Conservation (phyloP, 2,113 vertebrate genomes). For the Charina bottae region DNA sequence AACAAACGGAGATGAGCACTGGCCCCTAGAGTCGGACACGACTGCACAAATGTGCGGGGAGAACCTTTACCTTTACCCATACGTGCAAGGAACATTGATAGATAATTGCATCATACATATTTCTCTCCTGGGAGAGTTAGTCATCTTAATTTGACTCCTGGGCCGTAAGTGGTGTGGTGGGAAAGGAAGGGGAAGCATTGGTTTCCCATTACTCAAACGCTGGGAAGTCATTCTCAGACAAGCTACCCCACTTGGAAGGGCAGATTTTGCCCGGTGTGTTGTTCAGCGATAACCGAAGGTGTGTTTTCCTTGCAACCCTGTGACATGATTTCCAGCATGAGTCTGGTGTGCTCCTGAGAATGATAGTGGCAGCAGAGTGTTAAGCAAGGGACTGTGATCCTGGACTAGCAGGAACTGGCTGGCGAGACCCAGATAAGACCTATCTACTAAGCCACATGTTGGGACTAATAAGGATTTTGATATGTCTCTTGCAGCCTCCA, state of each 20-base stretch:
- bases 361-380: neutral
- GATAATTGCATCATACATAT: neutral
- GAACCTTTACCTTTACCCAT: too few relatives aligned
- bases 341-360: constrained; percentile 18
- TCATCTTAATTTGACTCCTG: neutral
- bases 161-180: neutral
- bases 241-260: neutral
- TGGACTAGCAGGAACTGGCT: constrained; percentile 56
- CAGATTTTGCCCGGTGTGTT: neutral
- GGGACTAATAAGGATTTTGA: constrained; percentile 48
- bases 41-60: too few relatives aligned
- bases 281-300: constrained; percentile 2
- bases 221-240: neutral
- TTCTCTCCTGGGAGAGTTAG: neutral
- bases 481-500: constrained; percentile 22
- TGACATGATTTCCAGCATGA: constrained; percentile 7
- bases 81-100: neutral
- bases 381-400: constrained; percentile 38
- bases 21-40: too few relatives aligned
- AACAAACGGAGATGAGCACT: too few relatives aligned
- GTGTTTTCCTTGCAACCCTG: neutral
- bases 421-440: constrained; percentile 60
- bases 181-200: too few relatives aligned
- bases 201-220: neutral
- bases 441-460: constrained; percentile 56